A percentile compares a stretch with the other conserved stretches of the same genome.
Conservation (phyloP, 1,140 invertebrate species). For the Hylaeus volcanicus region DNA sequence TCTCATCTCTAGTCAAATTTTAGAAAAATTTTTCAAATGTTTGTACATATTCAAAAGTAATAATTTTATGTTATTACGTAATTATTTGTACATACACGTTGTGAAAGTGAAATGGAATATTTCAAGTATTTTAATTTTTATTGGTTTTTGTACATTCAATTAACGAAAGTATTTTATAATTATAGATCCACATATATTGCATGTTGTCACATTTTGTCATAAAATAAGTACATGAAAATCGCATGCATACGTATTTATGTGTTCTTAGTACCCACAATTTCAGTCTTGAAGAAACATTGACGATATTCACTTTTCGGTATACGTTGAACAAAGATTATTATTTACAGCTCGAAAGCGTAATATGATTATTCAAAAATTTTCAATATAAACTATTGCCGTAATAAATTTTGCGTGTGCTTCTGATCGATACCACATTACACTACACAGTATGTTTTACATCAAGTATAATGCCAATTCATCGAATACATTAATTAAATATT, state of each 20-base stretch:
- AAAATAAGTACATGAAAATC: slow-evolving; percentile 49
- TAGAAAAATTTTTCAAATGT: not conserved
- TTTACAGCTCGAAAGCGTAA: slow-evolving; percentile 2
- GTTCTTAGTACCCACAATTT: slow-evolving; percentile 53
- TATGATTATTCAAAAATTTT: slow-evolving; percentile 8
- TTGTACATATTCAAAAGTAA: not conserved
- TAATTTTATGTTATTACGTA: not conserved
- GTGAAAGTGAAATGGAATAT: slow-evolving; percentile 10
- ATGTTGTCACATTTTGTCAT: slow-evolving; percentile 29
- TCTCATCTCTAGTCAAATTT: slow-evolving; percentile 1
- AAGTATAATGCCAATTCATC: not conserved
- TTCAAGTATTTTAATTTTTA: slow-evolving; percentile 59
- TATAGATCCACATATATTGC: slow-evolving; percentile 40
- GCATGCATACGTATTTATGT: slow-evolving; percentile 35
- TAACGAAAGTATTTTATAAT: slow-evolving; percentile 21
- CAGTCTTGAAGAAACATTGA: slow-evolving; percentile 64
- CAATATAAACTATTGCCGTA: slow-evolving; percentile 22
- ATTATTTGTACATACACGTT: not conserved
- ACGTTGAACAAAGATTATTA: slow-evolving; percentile 29
- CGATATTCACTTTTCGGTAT: slow-evolving; percentile 42
- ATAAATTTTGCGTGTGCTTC: slow-evolving; percentile 27
- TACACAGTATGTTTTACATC: not conserved
- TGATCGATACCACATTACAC: slow-evolving; percentile 12
- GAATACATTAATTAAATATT: slow-evolving; percentile 14
- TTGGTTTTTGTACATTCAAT: slow-evolving; percentile 64